Evolutionary conservation across 2,113 vertebrate genomes (phyloP), one percentile per base, ranked within the genome.

Genomic region (Pavo muticus): DNA sequence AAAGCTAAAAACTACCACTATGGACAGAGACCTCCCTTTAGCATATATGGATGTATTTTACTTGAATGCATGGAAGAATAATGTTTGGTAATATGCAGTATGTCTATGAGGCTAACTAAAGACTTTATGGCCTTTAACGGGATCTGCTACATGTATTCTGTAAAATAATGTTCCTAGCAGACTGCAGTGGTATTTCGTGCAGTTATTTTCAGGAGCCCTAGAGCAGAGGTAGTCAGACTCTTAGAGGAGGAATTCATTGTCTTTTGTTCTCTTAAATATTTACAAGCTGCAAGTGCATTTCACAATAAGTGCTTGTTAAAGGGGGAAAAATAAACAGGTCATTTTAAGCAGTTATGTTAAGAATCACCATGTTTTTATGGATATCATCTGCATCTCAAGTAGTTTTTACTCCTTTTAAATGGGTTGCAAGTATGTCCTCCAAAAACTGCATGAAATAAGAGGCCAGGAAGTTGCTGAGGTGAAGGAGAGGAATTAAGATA

Each of bases 101-200:
- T 11, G 93, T 84, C 23, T 79, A 1, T 86, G 65, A 92, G 93
- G 72, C 74, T 84, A 44, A 83, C 57, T 42, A 30, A 93, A 86
- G 81, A 52, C 86, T 95, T 97, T 96, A 85, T 50, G 21, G 77
- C 37, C 40, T 89, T 74, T 50, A 83, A 78, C 56, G 79, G 78
- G 57, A 91, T 86, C 86, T 95, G 40, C 77, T 94, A 60, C 17
- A 3, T 25, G 23, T 93, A 72, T 96, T 91, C 88, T 93, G 80
- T 91, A 91, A 95, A 91, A 56, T 88, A 64, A 74, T 80, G 70
- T 94, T 89, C 95, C 78, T 88, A 92, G 45, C 80, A 90, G 61
- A 63, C 44, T 91, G 40, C 68, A 29, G 0, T 78, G 2, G 1
- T 75, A 91, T 91, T 93, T 82, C 59, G 54, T 87, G 52, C 11